These are phyloP conservation scores for Cynoglossus semilaevis DNA, from an alignment of 2,113 vertebrate genomes.

Conservation along the genomic window DNA sequence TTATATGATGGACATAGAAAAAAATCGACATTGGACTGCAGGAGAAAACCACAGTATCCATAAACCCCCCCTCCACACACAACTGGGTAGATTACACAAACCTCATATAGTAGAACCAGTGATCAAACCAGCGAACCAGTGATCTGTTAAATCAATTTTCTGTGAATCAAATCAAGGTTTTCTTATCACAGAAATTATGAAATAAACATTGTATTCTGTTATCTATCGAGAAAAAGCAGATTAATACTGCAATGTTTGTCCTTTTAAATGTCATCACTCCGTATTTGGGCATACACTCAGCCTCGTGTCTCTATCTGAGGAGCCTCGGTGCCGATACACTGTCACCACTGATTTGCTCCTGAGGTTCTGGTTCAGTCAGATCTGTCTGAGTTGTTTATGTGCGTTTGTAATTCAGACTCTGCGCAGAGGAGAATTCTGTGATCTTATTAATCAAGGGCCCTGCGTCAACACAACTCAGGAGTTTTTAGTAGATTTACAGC, in stretches of 20 bases:
- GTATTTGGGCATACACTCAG: constrained; percentile 10
- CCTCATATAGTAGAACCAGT: too few relatives aligned
- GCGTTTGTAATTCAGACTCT: constrained; percentile 24
- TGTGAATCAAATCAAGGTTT: background rate
- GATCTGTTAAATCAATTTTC: too few relatives aligned
- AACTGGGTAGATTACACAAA: too few relatives aligned
- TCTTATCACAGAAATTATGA: background rate
- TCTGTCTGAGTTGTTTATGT: constrained; percentile 19
- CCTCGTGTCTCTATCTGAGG: constrained; percentile 10
- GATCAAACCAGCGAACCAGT: too few relatives aligned
- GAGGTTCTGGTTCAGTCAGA: constrained; percentile 6
- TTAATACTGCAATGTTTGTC: background rate
- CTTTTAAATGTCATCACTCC: constrained; percentile 12
- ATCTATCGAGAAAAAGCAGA: background rate
- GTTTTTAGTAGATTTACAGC: too few relatives aligned
- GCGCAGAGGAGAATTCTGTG: background rate
- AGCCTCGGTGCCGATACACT: constrained; percentile 16
- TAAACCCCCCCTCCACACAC: too few relatives aligned
- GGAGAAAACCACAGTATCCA: too few relatives aligned
- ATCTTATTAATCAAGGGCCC: too few relatives aligned
- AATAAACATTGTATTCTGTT: background rate
- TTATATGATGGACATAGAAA: too few relatives aligned
- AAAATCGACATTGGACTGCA: too few relatives aligned
- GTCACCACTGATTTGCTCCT: constrained; percentile 5
- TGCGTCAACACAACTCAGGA: too few relatives aligned